Base-by-base conservation (phyloP, 2,888 invertebrate species). In the Acrocera orbiculus region DNA sequence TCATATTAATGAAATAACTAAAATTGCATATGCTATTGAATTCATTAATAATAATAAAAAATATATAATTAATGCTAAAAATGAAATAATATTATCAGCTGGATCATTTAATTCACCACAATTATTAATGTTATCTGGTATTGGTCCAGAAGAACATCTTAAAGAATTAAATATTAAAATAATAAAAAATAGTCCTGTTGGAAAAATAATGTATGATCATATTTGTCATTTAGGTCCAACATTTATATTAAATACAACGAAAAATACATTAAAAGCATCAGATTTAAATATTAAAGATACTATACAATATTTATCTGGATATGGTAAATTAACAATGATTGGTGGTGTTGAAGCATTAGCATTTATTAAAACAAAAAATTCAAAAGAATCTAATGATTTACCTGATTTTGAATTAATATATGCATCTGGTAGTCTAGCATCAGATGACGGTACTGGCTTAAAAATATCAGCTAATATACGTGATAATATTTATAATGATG, bases 71-170 rank as follows among this genome's bases (percentile, higher is more conserved):
- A 56, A 52, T 31, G 79, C 76, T 1, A 66, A 66, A 3, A 79
- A 75, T 49, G 85, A 83, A 60, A 74, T 90, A 0, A 77, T 90
- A 40, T 48, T 89, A 22, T 75, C 79, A 27, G 82, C 81, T 5
- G 89, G 90, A 1, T 70, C 85, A 2, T 75, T 90, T 40, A 81
- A 80, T 47, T 78, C 83, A 1, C 83, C 89, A 0, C 89, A 90
- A 54, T 52, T 90, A 3, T 65, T 90, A 10, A 81, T 89, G 80
- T 54, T 90, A n/a, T 83, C 85, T 4, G 85, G 85, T 1, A 45
- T 69, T 14, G 69, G 69, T 7, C 66, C 67, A 0, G 53, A 46
- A 38, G 44, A 64, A 26, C 59, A 73, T 44, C 52, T 73, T 11
- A 46, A 52, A 17, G 52, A 59, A 10, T 46, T 65, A 2, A 62